Evolutionary conservation across 1,140 invertebrate genomes (phyloP).

Genomic region (Mercenaria mercenaria): DNA sequence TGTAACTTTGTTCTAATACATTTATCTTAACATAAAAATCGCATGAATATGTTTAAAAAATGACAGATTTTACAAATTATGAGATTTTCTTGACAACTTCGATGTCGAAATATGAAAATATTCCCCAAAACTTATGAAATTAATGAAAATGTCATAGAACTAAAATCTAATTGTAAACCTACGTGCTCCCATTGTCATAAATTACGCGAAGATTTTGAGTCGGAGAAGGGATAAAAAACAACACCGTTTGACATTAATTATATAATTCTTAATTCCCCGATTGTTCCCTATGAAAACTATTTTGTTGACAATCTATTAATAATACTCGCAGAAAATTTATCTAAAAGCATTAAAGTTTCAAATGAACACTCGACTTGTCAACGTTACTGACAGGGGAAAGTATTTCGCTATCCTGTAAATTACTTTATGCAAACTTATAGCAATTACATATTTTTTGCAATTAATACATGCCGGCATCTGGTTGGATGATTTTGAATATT

Average conservation of each 20-base stretch:
- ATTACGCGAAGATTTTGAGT: slow-evolving; percentile 18
- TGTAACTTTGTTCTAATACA: not conserved
- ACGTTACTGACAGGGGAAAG: slow-evolving; percentile 16
- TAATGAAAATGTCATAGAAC: slow-evolving; percentile 49
- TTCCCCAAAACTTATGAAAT: slow-evolving; percentile 37
- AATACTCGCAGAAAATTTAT: slow-evolving; percentile 43
- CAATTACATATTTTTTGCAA: slow-evolving; percentile 6
- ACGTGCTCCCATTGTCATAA: slow-evolving; percentile 2
- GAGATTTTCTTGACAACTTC: slow-evolving; percentile 36
- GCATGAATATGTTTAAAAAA: slow-evolving; percentile 42
- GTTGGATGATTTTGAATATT: not conserved
- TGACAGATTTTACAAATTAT: slow-evolving; percentile 45
- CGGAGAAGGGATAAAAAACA: slow-evolving; percentile 13
- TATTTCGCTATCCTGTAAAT: not conserved
- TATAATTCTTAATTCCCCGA: slow-evolving; percentile 54
- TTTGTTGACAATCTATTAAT: slow-evolving; percentile 59
- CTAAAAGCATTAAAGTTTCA: slow-evolving; percentile 51
- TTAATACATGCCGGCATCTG: slow-evolving; percentile 2
- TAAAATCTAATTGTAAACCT: slow-evolving; percentile 36
- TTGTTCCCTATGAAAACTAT: slow-evolving; percentile 46
- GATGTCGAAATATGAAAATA: slow-evolving; percentile 40
- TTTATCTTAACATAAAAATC: slow-evolving; percentile 47
- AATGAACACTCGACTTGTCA: slow-evolving; percentile 42
- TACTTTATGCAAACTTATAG: slow-evolving; percentile 38
- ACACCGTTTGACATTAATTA: slow-evolving; percentile 43